Conservation (phyloP, 2,888 invertebrate species). For the Megamerina dolium region DNA sequence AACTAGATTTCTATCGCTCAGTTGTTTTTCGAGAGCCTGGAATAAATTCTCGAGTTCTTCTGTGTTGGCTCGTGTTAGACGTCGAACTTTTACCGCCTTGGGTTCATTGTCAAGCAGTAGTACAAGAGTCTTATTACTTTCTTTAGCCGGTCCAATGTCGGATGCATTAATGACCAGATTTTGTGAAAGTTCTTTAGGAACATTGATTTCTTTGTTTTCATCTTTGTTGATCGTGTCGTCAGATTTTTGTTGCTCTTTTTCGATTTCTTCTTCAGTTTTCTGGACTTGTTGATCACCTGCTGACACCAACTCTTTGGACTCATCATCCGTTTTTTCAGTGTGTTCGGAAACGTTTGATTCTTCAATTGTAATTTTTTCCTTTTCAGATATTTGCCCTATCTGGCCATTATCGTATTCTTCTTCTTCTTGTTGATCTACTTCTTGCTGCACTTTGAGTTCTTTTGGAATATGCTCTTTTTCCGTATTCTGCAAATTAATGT, state of each 20-base stretch:
- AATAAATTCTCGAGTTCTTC: constrained; percentile 40
- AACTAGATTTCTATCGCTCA: constrained; percentile 34
- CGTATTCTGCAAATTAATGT: too few relatives aligned
- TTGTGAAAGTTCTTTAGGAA: background rate
- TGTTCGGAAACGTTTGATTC: too few relatives aligned
- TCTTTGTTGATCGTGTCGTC: background rate
- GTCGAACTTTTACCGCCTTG: constrained; percentile 35
- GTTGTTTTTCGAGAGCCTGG: constrained; percentile 40
- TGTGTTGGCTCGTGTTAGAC: constrained; percentile 40
- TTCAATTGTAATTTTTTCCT: constrained; percentile 9
- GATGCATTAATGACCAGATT: constrained; percentile 15
- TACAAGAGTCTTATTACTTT: constrained; percentile 37
- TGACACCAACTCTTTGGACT: constrained; percentile 14
- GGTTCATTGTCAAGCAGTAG: constrained; percentile 40
- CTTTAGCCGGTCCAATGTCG: constrained; percentile 26
- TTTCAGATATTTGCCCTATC: constrained; percentile 9
- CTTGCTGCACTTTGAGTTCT: background rate
- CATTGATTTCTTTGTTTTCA: background rate
- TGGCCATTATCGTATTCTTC: background rate
- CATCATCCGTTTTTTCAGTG: background rate
- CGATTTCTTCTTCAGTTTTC: constrained; percentile 28
- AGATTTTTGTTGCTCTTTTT: constrained; percentile 13
- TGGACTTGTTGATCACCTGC: too few relatives aligned
- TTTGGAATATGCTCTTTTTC: too few relatives aligned
- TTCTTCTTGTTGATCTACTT: background rate